A percentile compares a stretch with the other conserved stretches of the same genome.
Conservation (phyloP, 2,797 vertebrate species). For the Onychomys arenicola region DNA sequence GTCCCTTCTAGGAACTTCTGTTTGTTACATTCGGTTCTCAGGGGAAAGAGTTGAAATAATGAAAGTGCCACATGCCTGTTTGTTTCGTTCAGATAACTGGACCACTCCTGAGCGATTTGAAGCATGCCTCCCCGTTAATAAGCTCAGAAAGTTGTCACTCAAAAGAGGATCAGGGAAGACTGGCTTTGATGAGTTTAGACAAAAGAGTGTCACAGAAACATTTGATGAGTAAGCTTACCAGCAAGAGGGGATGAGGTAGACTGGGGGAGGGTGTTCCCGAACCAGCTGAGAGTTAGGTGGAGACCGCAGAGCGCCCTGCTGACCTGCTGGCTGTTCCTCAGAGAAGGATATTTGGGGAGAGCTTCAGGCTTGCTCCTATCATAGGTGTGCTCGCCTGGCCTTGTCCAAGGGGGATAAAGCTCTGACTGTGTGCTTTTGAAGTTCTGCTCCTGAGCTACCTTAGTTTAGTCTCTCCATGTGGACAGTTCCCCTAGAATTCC, state of each 20-base stretch:
- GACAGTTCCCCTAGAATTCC: neutral
- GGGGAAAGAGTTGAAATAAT: neutral
- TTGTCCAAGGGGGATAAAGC: neutral
- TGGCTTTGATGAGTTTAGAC: constrained; percentile 31
- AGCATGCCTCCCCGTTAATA: neutral
- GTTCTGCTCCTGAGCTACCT: constrained; percentile 55
- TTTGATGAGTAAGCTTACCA: constrained; percentile 34
- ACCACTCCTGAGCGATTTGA: constrained; percentile 27
- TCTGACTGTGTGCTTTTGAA: constrained; percentile 46
- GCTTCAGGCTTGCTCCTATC: neutral
- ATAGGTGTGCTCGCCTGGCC: neutral
- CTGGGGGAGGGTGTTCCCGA: neutral
- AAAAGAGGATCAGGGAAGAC: constrained; percentile 8
- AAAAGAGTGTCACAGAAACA: constrained; percentile 34
- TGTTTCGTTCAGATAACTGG: constrained; percentile 32
- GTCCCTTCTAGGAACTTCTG: constrained; percentile 35
- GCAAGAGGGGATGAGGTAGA: neutral
- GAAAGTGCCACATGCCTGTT: neutral
- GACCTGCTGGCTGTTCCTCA: neutral
- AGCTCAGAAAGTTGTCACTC: constrained; percentile 17
- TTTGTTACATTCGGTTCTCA: constrained; percentile 49
- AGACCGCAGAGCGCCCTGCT: neutral
- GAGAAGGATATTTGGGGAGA: neutral
- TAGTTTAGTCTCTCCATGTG: neutral
- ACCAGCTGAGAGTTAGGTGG: neutral